Percentiles rank a stretch among this genome's conserved stretches.
Evolutionary conservation across 2,888 invertebrate species (phyloP).

Genomic region (Polia nebulosa): DNA sequence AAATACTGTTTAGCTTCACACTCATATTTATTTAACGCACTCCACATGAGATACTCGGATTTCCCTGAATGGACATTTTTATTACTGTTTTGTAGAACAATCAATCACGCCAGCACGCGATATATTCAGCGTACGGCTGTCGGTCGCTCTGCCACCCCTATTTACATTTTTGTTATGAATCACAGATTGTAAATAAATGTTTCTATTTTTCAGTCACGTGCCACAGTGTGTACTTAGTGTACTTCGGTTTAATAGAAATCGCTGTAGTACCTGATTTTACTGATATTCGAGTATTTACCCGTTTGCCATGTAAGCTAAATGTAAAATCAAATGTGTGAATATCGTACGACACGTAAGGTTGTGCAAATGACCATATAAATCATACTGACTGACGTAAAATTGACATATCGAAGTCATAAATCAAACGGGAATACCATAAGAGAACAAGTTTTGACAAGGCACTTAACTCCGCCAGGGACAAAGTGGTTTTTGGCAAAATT

Average conservation of each 20-base stretch:
- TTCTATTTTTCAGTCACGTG: conserved; percentile 39
- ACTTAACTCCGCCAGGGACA: conserved; percentile 82
- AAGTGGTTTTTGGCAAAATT: conserved; percentile 80
- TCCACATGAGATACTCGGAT: conserved; percentile 65
- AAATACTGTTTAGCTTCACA: conserved; percentile 85
- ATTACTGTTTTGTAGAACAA: conserved; percentile 56
- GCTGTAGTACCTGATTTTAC: conserved; percentile 1
- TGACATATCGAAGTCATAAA: conserved; percentile 89
- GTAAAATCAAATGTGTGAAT: conserved; percentile 54
- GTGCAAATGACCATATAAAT: conserved; percentile 87
- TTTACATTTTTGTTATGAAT: conserved; percentile 59
- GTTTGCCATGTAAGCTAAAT: conserved; percentile 36
- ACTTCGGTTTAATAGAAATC: conserved; percentile 11
- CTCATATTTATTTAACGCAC: conserved; percentile 79
- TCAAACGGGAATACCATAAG: conserved; percentile 85
- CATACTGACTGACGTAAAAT: conserved; percentile 87
- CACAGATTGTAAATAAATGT: conserved; percentile 44
- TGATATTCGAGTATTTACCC: conserved; percentile 18
- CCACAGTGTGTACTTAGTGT: neutral
- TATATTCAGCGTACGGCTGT: conserved; percentile 43
- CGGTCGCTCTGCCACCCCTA: conserved; percentile 50
- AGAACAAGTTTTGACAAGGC: conserved; percentile 89
- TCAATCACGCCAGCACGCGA: conserved; percentile 58
- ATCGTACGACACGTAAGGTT: conserved; percentile 70
- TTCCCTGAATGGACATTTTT: conserved; percentile 57